Conservation (phyloP, 1,140 invertebrate species). For the Pteromalus puparum region DNA sequence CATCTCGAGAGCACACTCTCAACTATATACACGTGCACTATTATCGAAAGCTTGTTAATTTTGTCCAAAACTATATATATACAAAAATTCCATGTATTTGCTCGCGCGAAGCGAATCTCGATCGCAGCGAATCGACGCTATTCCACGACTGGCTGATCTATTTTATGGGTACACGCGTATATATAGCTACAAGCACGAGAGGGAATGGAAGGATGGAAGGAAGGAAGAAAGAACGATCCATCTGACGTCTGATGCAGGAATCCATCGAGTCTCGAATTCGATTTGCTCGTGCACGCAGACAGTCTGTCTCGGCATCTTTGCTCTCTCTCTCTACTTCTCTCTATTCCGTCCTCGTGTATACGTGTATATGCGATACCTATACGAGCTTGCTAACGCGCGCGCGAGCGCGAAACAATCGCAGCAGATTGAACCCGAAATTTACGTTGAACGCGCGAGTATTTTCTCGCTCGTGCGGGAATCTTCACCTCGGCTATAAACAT, state of each 20-base stretch:
- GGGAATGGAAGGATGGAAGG: not conserved
- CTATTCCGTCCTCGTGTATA: not conserved
- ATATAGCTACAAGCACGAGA: not conserved
- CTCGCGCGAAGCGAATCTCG: not conserved
- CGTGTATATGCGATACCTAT: not conserved
- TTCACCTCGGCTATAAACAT: not conserved
- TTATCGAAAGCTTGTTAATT: not conserved
- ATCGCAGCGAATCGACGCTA: not conserved
- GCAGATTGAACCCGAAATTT: slow-evolving; percentile 53
- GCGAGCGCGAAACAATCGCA: slow-evolving; percentile 44
- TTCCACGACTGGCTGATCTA: not conserved
- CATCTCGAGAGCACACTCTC: not conserved
- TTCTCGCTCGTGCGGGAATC: slow-evolving; percentile 11
- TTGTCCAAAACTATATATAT: not conserved
- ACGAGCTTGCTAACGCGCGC: slow-evolving; percentile 14
- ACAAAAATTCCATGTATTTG: no score
- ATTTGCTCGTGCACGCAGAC: not conserved
- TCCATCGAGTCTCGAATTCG: slow-evolving; percentile 21
- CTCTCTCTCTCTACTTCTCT: not conserved
- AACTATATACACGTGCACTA: not conserved
- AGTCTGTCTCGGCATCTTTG: not conserved
- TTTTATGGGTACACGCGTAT: not conserved
- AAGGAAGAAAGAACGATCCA: not conserved
- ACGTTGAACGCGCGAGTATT: slow-evolving; percentile 35
- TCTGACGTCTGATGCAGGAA: not conserved